phyloP scores from a whole-genome alignment of 2,888 invertebrate species.

The Mythimna lalbum region DNA sequence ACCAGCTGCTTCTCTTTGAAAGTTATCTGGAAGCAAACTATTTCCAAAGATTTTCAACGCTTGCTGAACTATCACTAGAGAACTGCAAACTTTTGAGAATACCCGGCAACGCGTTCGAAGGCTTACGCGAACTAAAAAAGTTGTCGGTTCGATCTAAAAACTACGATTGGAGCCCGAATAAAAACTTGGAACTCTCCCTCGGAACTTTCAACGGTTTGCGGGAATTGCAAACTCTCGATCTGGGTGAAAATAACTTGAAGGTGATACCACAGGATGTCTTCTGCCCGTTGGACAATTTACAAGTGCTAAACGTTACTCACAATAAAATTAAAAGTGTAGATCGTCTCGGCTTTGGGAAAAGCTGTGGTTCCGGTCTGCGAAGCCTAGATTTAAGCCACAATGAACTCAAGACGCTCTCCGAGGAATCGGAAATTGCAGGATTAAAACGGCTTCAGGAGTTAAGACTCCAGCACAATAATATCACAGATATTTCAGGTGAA shows the following conservation, averaged over 20 bases:
- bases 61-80: conserved; percentile 94
- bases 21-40: conserved; percentile 94
- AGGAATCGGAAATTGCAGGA: conserved; percentile 94
- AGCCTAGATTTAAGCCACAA: conserved; percentile 95
- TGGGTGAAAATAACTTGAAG: conserved; percentile 95
- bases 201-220: conserved; percentile 94
- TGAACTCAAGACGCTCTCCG: conserved; percentile 93
- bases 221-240: conserved; percentile 94
- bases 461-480: conserved; percentile 95
- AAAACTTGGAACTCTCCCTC: conserved; percentile 93
- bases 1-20: conserved; percentile 94
- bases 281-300: conserved; percentile 95
- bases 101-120: conserved; percentile 95
- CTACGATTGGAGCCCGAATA: conserved; percentile 94
- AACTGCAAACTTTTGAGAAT: conserved; percentile 95
- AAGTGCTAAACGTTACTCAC: conserved; percentile 95
- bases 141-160: conserved; percentile 95
- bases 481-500: conserved; percentile 94
- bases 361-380: conserved; percentile 93
- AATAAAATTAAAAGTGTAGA: conserved; percentile 95
- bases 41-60: conserved; percentile 93
- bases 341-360: conserved; percentile 93
- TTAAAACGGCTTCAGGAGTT: conserved; percentile 95
- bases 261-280: conserved; percentile 94
- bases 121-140: conserved; percentile 94